Percentiles rank a stretch among this genome's conserved stretches.
phyloP scores from a whole-genome alignment of 2,113 vertebrate genomes.

The Paralichthys olivaceus region DNA sequence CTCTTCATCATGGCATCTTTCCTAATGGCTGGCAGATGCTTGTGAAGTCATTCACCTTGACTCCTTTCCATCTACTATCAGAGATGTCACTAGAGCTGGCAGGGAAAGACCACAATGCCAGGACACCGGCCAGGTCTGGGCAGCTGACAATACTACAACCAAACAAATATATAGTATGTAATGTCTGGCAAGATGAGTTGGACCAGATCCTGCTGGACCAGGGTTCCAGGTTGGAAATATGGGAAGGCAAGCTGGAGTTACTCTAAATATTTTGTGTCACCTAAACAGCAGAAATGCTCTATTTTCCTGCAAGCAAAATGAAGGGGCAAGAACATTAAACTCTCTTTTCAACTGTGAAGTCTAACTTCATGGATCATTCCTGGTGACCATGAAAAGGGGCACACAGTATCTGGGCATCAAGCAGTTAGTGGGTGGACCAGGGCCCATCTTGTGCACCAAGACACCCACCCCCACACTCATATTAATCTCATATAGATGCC shows the following conservation, averaged over 20 bases:
- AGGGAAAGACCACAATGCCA: constrained; percentile 62
- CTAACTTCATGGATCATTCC: constrained; percentile 13
- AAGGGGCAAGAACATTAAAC: neutral
- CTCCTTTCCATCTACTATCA: constrained; percentile 62
- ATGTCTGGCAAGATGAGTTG: constrained; percentile 41
- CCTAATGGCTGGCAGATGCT: constrained; percentile 41
- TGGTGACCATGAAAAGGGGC: constrained; percentile 7
- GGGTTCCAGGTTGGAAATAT: neutral
- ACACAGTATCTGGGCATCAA: constrained; percentile 10
- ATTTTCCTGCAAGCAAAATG: neutral
- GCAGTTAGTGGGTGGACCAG: neutral
- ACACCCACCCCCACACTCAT: neutral
- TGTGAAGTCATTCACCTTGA: constrained; percentile 66
- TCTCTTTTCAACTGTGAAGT: neutral
- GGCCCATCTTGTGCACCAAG: too few species aligned
- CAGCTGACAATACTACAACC: constrained; percentile 62
- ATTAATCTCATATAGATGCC: constrained; percentile 1
- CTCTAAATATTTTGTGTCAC: neutral
- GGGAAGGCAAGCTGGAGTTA: constrained; percentile 1
- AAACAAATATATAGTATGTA: constrained; percentile 35
- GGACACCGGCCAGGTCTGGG: constrained; percentile 43
- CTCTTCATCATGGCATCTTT: constrained; percentile 33
- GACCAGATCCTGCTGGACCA: constrained; percentile 24
- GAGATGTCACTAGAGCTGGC: constrained; percentile 44
- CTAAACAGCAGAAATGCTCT: neutral